Evolutionary conservation across 1,140 invertebrate genomes (phyloP).

Genomic region (Atta colombica): DNA sequence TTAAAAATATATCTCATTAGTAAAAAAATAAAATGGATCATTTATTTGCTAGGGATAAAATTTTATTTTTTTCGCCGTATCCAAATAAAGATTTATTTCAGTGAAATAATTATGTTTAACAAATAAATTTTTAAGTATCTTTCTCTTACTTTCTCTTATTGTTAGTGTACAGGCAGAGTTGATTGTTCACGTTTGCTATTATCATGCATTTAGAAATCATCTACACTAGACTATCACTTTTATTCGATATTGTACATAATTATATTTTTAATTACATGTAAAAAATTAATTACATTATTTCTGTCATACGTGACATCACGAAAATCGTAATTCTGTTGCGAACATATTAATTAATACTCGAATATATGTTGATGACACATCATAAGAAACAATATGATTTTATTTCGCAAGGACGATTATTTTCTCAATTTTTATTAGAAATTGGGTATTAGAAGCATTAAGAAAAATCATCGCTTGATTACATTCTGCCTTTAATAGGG

Average conservation of each 20-base stretch:
- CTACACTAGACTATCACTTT: background rate
- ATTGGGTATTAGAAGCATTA: background rate
- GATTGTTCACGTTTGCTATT: background rate
- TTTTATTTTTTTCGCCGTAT: too few relatives aligned
- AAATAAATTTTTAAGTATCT: too few relatives aligned
- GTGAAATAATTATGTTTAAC: too few relatives aligned
- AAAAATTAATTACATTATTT: slow-evolving; percentile 18
- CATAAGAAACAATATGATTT: background rate
- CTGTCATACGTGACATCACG: background rate
- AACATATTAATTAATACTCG: slow-evolving; percentile 32
- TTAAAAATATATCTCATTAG: too few relatives aligned
- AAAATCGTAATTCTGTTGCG: background rate
- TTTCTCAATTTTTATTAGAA: slow-evolving; percentile 6
- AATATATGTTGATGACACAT: background rate
- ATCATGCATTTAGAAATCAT: background rate
- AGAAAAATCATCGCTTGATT: slow-evolving; percentile 62
- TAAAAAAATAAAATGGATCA: too few relatives aligned
- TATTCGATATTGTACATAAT: background rate
- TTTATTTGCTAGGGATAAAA: too few relatives aligned
- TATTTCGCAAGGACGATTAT: background rate
- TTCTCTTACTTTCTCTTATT: too few relatives aligned
- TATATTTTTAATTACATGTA: background rate
- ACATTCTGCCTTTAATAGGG: background rate
- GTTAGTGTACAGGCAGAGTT: background rate
- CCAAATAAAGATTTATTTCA: too few relatives aligned